These are phyloP conservation scores for Rhizomys pruinosus DNA, from an alignment of 2,113 vertebrate genomes.

Conservation along the genomic window DNA sequence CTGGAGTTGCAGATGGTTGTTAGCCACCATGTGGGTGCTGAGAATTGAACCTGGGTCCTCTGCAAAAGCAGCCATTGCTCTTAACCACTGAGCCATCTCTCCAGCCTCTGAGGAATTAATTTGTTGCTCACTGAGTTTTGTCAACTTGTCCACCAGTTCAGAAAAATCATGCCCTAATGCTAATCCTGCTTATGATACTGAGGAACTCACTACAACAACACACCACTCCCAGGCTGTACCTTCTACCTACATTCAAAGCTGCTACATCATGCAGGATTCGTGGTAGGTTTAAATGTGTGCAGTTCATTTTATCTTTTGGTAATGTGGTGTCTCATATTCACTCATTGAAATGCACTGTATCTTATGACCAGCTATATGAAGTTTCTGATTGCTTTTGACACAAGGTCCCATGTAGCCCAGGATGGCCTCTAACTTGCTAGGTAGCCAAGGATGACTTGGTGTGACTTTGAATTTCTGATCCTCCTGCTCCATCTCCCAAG, in stretches of 20 bases:
- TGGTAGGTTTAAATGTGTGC: not conserved
- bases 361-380: not conserved
- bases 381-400: not conserved
- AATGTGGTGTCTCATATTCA: not conserved
- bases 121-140: not conserved
- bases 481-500: not conserved
- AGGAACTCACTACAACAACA: not conserved
- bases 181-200: not conserved
- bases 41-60: no score
- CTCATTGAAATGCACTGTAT: not conserved
- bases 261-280: not conserved
- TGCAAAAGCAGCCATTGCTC: no score
- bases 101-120: not conserved
- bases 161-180: not conserved
- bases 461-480: not conserved
- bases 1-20: no score
- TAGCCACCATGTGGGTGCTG: no score
- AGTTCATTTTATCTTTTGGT: not conserved
- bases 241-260: not conserved
- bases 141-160: not conserved
- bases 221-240: rapidly evolving
- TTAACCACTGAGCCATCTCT: no score
- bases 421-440: not conserved
- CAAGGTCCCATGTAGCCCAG: not conserved
- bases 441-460: not conserved